Conservation (phyloP, 2,797 vertebrate genomes). For the Apogon talboti region DNA sequence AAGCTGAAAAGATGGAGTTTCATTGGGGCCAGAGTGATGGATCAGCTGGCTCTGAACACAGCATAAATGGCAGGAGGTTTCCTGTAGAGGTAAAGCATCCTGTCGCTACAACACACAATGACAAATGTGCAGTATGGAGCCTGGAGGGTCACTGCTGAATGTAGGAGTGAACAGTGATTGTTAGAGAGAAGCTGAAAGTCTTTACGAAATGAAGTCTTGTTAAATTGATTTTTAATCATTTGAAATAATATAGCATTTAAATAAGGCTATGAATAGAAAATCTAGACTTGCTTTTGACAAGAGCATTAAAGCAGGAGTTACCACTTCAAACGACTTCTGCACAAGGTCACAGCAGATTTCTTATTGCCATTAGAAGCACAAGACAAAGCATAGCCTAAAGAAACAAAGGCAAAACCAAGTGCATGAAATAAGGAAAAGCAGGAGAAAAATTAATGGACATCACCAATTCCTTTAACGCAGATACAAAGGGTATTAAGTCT, state of each 20-base stretch:
- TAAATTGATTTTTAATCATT: constrained; percentile 19
- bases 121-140: constrained; percentile 43
- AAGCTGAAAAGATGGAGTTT: constrained; percentile 98
- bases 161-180: constrained; percentile 18
- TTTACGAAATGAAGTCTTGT: neutral
- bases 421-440: constrained; percentile 36
- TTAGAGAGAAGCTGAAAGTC: constrained; percentile 7
- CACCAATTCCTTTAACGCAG: constrained; percentile 20
- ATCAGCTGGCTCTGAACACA: constrained; percentile 95
- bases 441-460: constrained; percentile 12
- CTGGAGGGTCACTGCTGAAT: constrained; percentile 38
- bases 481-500: constrained; percentile 49
- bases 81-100: constrained; percentile 85
- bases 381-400: constrained; percentile 30
- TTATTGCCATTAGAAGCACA: constrained; percentile 16
- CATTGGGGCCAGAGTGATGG: constrained; percentile 97
- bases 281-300: neutral
- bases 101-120: constrained; percentile 39
- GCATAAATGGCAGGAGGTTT: constrained; percentile 92
- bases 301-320: neutral
- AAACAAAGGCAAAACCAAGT: constrained; percentile 37
- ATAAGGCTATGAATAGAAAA: constrained; percentile 8
- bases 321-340: neutral
- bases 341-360: constrained; percentile 13
- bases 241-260: neutral